A percentile compares a stretch with the other conserved stretches of the same genome.
phyloP scores from a whole-genome alignment of 2,888 invertebrate genomes.

The Acrobasis consociella region DNA sequence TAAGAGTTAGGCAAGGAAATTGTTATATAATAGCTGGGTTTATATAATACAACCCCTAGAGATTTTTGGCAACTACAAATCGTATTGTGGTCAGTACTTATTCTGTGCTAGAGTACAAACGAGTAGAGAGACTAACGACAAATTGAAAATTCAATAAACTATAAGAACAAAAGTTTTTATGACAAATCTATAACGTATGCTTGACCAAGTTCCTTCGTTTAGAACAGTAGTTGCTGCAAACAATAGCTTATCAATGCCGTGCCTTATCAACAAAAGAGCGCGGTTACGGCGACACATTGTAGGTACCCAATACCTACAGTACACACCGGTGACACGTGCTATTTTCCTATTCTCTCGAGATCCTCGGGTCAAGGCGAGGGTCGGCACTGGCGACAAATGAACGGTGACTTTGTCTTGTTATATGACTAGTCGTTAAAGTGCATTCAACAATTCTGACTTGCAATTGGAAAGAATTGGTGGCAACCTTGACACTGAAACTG shows the following conservation, averaged over 20 bases:
- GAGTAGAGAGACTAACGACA: too few species aligned
- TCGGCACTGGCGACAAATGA: background rate
- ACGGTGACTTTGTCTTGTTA: background rate
- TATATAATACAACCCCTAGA: too few species aligned
- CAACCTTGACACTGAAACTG: background rate
- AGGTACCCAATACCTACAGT: background rate
- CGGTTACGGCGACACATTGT: too few species aligned
- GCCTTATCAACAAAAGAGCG: background rate
- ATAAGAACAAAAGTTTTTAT: too few species aligned
- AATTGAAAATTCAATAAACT: too few species aligned
- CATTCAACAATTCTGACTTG: background rate
- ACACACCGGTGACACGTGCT: background rate
- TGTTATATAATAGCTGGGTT: too few species aligned
- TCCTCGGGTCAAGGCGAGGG: background rate
- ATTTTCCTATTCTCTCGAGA: background rate
- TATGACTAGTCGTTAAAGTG: background rate
- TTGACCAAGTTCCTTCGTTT: too few species aligned
- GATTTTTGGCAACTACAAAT: too few species aligned
- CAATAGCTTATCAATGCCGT: constrained; percentile 1
- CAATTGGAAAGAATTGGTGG: background rate
- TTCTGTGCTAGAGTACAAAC: too few species aligned
- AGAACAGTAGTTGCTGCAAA: background rate
- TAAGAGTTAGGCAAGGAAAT: too few species aligned
- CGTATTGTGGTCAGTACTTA: too few species aligned
- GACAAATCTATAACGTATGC: too few species aligned